Percentiles rank a stretch among this genome's conserved stretches.
Conservation (phyloP, 2,797 vertebrate species). For the Tauraco hartlaubi region DNA sequence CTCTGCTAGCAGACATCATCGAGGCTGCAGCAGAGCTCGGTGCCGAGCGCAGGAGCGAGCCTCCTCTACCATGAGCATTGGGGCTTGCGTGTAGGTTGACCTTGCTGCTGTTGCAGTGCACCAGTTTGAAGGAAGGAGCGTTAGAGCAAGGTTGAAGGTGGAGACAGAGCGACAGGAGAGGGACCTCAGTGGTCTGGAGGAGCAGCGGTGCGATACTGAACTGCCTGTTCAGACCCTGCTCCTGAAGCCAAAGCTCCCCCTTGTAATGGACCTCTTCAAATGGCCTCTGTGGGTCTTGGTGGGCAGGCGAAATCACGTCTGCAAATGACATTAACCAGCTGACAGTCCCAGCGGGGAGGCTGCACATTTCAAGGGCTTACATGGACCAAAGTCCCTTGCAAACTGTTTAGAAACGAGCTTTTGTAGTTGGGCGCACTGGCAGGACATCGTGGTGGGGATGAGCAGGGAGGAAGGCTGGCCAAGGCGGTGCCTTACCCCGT, state of each 20-base stretch:
- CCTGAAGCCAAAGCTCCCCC: background rate
- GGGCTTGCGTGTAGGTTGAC: background rate
- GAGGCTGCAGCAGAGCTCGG: background rate
- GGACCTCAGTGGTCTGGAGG: background rate
- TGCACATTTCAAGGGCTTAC: background rate
- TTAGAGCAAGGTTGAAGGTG: background rate
- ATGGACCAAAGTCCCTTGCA: background rate
- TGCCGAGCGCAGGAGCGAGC: background rate
- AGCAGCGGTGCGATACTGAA: background rate
- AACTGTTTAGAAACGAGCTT: background rate
- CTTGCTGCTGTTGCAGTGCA: background rate
- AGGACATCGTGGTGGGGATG: background rate
- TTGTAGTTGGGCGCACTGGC: background rate
- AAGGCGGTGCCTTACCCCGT: background rate
- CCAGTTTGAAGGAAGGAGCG: background rate
- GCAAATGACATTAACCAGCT: background rate
- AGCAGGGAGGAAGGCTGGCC: background rate
- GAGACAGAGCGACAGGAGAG: background rate
- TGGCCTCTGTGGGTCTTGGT: background rate
- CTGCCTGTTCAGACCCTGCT: background rate
- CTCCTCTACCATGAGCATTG: accelerated
- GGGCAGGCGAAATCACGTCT: background rate
- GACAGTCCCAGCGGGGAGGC: background rate
- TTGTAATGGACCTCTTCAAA: background rate
- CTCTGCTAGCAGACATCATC: background rate